phyloP scores from a whole-genome alignment of 2,797 vertebrate genomes.

The Fistularia tabacaria region DNA sequence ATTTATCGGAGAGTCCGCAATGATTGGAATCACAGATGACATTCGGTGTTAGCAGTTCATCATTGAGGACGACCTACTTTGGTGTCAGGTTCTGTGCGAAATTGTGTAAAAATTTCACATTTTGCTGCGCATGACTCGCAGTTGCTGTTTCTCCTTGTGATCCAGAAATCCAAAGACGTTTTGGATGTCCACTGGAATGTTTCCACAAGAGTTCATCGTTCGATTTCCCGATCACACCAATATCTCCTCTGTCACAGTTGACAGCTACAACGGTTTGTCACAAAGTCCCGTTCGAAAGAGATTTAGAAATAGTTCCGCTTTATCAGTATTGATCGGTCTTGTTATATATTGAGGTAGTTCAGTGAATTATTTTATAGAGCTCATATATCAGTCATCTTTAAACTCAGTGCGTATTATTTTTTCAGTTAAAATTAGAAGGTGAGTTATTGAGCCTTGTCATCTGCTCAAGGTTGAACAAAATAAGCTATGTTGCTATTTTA shows the following conservation, averaged over 20 bases:
- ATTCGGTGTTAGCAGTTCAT: too few species aligned
- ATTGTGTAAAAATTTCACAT: background rate
- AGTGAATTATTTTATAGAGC: too few species aligned
- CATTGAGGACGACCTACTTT: too few species aligned
- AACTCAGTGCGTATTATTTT: too few species aligned
- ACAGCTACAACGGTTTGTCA: conserved; percentile 83
- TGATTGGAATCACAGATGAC: too few species aligned
- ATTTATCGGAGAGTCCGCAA: too few species aligned
- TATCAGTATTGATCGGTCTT: background rate
- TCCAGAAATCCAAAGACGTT: conserved; percentile 83
- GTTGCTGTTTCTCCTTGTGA: conserved; percentile 3
- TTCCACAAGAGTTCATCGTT: conserved; percentile 91
- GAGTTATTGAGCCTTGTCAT: too few species aligned
- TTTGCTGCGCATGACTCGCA: background rate
- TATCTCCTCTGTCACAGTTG: conserved; percentile 77
- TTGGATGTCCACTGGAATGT: conserved; percentile 95
- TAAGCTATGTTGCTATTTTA: too few species aligned
- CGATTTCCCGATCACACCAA: conserved; percentile 77
- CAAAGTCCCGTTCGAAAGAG: background rate
- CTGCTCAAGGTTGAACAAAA: too few species aligned
- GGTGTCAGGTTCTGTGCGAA: background rate
- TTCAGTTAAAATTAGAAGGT: too few species aligned
- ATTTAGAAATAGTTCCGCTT: background rate
- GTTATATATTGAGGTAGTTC: too few species aligned
- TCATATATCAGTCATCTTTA: too few species aligned